Conservation (phyloP, 2,888 invertebrate genomes). For the Rhynchonema sp. region DNA sequence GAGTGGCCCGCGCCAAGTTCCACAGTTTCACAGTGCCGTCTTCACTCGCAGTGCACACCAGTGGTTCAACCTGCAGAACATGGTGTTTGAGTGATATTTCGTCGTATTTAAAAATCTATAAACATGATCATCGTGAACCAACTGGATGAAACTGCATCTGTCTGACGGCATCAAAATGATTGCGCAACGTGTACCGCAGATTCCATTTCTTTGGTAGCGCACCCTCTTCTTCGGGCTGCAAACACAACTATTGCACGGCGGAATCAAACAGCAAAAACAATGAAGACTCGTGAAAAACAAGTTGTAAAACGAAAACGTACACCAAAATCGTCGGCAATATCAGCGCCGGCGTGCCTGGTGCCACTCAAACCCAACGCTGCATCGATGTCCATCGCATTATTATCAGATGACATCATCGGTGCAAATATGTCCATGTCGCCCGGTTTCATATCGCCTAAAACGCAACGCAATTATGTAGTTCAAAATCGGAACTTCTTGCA, state of each 20-base stretch:
- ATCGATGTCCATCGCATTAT: no score
- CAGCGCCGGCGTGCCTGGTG: constrained; percentile 1
- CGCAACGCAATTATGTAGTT: no score
- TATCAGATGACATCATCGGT: no score
- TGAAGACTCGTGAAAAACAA: neutral
- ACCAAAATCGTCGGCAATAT: constrained; percentile 14
- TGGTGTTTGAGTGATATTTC: no score
- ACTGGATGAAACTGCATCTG: constrained; percentile 32
- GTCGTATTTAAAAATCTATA: no score
- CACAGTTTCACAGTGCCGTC: constrained; percentile 96
- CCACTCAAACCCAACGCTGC: constrained; percentile 11
- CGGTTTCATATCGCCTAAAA: no score
- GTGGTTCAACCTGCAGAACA: constrained; percentile 17
- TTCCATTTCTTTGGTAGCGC: constrained; percentile 14
- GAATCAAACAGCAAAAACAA: neutral
- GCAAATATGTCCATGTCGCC: no score
- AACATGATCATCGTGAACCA: no score
- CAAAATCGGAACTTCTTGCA: no score
- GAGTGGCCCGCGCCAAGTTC: constrained; percentile 78
- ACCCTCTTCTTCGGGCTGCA: constrained; percentile 5
- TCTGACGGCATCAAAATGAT: constrained; percentile 37
- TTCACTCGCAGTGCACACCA: constrained; percentile 89
- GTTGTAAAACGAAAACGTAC: neutral
- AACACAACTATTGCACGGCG: neutral
- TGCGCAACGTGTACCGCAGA: constrained; percentile 19